Evolutionary conservation across 2,888 invertebrate species (phyloP).

Genomic region (Galeopsomyia nigrocyanea): DNA sequence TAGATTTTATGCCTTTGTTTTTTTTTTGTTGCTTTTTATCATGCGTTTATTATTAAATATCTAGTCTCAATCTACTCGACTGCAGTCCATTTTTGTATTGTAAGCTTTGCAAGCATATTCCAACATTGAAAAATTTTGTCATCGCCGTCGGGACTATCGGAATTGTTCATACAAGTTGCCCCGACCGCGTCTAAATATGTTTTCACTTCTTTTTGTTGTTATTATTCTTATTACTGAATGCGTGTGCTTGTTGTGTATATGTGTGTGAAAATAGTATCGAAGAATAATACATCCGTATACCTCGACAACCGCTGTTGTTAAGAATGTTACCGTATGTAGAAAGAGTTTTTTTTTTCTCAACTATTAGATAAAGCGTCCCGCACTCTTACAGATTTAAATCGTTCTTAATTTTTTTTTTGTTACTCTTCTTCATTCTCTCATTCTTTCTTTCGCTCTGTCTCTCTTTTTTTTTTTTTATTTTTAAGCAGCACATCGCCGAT

Average conservation of each 20-base stretch:
- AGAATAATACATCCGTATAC: slow-evolving; percentile 47
- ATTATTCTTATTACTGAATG: slow-evolving; percentile 33
- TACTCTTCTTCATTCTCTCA: slow-evolving; percentile 7
- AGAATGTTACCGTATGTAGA: slow-evolving; percentile 58
- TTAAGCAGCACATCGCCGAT: slow-evolving; percentile 61
- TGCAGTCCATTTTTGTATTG: slow-evolving; percentile 36
- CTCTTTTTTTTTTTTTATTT: slow-evolving; percentile 22
- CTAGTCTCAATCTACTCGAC: slow-evolving; percentile 43
- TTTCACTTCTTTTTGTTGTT: slow-evolving; percentile 21
- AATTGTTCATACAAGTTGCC: slow-evolving; percentile 24
- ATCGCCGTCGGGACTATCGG: slow-evolving; percentile 22
- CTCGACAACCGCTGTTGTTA: slow-evolving; percentile 44
- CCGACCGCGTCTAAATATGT: slow-evolving; percentile 36
- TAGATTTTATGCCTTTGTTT: slow-evolving; percentile 24
- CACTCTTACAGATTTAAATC: slow-evolving; percentile 62
- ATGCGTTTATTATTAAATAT: slow-evolving; percentile 40
- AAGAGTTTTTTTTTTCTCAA: slow-evolving; percentile 55
- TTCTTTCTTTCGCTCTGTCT: slow-evolving; percentile 15
- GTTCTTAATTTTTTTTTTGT: slow-evolving; percentile 43
- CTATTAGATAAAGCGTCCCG: slow-evolving; percentile 65
- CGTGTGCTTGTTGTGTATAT: slow-evolving; percentile 41
- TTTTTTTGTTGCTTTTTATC: slow-evolving; percentile 16
- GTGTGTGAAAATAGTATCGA: slow-evolving; percentile 47
- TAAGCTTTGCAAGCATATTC: slow-evolving; percentile 47
- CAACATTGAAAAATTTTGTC: slow-evolving; percentile 46